Evolutionary conservation across 2,113 vertebrate species (phyloP).

Genomic region (Pyxicephalus adspersus): DNA sequence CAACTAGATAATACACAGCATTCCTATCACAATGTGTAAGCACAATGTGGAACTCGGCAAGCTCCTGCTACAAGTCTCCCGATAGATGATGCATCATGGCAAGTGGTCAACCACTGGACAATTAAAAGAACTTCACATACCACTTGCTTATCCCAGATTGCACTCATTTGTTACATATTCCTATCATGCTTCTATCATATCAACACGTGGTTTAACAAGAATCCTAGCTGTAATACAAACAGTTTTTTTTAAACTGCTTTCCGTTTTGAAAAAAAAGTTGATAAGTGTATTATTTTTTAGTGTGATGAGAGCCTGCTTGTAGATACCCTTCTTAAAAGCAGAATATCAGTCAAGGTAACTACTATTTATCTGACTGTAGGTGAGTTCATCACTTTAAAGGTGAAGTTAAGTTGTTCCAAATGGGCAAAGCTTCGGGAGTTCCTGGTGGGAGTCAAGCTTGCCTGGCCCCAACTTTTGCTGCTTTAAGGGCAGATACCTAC

Average conservation of each 20-base stretch:
- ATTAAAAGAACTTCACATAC: neutral
- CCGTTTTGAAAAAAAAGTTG: too few relatives aligned
- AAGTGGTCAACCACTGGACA: constrained; percentile 34
- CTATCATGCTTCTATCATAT: constrained; percentile 10
- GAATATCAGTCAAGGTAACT: too few relatives aligned
- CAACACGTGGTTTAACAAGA: neutral
- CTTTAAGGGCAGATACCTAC: too few relatives aligned
- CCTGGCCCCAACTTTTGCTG: too few relatives aligned
- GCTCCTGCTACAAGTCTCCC: constrained; percentile 27
- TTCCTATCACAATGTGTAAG: constrained; percentile 52
- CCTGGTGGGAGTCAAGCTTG: too few relatives aligned
- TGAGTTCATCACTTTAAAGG: too few relatives aligned
- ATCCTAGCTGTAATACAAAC: neutral
- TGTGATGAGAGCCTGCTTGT: too few relatives aligned
- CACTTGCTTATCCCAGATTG: constrained; percentile 8
- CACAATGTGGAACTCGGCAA: neutral
- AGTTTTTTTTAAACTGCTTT: neutral
- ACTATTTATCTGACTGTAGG: too few relatives aligned
- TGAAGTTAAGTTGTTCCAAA: too few relatives aligned
- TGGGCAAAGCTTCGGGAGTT: too few relatives aligned
- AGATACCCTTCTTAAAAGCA: too few relatives aligned
- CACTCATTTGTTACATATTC: constrained; percentile 26
- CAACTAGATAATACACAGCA: constrained; percentile 53
- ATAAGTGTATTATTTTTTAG: too few relatives aligned
- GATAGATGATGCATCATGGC: constrained; percentile 45